These are phyloP conservation scores for Cepphus grylle DNA, from an alignment of 2,113 vertebrate genomes.

Conservation along the genomic window DNA sequence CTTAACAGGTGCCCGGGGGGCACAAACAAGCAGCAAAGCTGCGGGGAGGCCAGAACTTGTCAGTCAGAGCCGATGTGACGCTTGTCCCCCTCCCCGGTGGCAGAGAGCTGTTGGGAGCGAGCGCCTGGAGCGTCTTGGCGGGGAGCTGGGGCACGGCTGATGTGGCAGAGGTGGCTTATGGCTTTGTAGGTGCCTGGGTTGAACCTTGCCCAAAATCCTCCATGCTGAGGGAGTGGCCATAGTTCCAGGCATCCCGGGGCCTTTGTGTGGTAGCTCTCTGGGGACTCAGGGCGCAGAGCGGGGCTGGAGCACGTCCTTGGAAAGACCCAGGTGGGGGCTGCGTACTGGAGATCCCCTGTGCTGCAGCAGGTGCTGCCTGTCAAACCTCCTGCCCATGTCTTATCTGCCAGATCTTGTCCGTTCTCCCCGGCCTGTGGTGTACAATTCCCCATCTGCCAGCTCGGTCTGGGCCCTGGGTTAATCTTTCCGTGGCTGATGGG, in stretches of 20 bases:
- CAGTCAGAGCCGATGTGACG: rapidly evolving
- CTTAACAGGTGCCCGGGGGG: neutral
- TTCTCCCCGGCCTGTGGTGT: neutral
- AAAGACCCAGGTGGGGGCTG: neutral
- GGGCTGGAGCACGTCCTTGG: neutral
- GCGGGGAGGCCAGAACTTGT: rapidly evolving
- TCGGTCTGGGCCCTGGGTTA: rapidly evolving
- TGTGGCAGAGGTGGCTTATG: neutral
- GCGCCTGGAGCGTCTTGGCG: neutral
- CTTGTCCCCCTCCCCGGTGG: rapidly evolving
- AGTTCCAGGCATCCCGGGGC: neutral
- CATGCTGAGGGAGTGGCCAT: neutral
- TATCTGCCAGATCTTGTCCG: neutral
- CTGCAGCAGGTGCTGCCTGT: neutral
- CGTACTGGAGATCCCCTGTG: neutral
- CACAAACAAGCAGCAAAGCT: neutral
- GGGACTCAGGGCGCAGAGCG: rapidly evolving
- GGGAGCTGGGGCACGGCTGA: neutral
- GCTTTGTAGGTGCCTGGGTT: neutral
- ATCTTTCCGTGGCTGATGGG: neutral
- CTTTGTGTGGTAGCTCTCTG: neutral
- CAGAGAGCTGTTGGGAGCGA: neutral
- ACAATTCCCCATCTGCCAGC: neutral
- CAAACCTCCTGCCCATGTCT: neutral
- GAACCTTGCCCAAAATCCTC: neutral